phyloP scores from a whole-genome alignment of 2,888 invertebrate genomes.

The Epinotia demarniana region DNA sequence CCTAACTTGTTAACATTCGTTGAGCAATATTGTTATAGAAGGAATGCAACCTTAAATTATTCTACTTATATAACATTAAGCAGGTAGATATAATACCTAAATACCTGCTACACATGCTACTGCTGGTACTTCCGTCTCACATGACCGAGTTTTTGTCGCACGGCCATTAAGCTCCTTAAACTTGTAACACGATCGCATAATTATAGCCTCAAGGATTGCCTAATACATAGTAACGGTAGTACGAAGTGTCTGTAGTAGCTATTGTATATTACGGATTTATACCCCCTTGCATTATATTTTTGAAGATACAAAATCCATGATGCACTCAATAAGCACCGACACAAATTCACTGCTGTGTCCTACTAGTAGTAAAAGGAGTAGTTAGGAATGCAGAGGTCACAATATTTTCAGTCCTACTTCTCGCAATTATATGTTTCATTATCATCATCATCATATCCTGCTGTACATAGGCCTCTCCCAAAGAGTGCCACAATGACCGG shows the following conservation, averaged over 20 bases:
- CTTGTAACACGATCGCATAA: slow-evolving; percentile 35
- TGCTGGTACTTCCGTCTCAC: neutral
- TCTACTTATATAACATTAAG: neutral
- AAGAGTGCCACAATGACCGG: too few species aligned
- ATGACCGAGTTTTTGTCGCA: slow-evolving; percentile 18
- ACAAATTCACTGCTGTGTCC: too few species aligned
- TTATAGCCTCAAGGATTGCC: slow-evolving; percentile 16
- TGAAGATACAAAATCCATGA: too few species aligned
- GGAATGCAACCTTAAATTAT: neutral
- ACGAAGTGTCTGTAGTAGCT: neutral
- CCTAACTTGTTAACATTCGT: too few species aligned
- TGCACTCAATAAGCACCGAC: too few species aligned
- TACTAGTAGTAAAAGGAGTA: too few species aligned
- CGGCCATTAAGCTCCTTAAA: slow-evolving; percentile 23
- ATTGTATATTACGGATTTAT: neutral
- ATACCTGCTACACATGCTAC: neutral
- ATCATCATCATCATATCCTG: too few species aligned
- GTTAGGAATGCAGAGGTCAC: too few species aligned
- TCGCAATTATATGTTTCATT: too few species aligned
- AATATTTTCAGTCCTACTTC: too few species aligned
- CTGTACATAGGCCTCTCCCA: too few species aligned
- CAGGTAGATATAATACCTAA: neutral
- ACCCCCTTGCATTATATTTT: neutral
- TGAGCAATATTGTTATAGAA: neutral
- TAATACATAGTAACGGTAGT: neutral